These are phyloP conservation scores for Mus caroli DNA, from an alignment of 2,797 vertebrate species.

Conservation along the genomic window DNA sequence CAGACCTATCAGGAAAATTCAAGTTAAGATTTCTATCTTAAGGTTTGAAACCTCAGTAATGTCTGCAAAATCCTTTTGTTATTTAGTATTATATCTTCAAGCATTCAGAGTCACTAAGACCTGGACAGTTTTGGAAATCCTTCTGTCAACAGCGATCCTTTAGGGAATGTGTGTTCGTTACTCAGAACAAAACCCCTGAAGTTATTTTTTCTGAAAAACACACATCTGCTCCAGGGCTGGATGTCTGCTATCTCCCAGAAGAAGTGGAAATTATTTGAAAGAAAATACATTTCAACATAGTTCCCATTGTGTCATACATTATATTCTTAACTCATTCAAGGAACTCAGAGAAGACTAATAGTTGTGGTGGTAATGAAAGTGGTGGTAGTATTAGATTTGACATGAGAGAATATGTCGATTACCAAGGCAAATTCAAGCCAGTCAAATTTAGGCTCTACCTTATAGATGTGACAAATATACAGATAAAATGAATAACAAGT, in stretches of 20 bases:
- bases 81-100: background rate
- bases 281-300: background rate
- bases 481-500: background rate
- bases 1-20: background rate
- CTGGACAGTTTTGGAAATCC: background rate
- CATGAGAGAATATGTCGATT: background rate
- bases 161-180: background rate
- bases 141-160: background rate
- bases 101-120: background rate
- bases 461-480: background rate
- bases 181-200: background rate
- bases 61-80: background rate
- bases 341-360: background rate
- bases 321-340: background rate
- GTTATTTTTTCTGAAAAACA: background rate
- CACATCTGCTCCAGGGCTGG: background rate
- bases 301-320: background rate
- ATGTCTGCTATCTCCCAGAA: background rate
- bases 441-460: background rate
- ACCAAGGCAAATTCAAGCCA: slow-evolving; percentile 25
- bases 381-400: background rate
- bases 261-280: background rate
- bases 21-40: background rate
- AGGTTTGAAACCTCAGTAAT: background rate
- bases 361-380: background rate